Base-by-base conservation (phyloP, 2,113 vertebrate genomes). In the Epinephelus moara region DNA sequence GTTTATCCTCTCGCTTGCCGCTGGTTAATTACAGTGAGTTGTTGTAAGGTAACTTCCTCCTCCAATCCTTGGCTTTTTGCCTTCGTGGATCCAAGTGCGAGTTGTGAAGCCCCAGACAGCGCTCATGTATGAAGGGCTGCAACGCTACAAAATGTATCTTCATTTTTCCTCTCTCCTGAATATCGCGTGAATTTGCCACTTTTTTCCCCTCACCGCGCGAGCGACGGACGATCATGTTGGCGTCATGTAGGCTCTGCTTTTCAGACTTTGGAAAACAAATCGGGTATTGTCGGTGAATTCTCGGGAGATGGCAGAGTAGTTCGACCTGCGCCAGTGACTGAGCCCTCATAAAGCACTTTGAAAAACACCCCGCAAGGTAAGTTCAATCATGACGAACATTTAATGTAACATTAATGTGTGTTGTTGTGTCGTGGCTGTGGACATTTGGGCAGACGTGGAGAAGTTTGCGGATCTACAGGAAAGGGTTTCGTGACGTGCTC, bases 31-130 rank as follows among this genome's bases (percentile, higher is more conserved):
- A 53, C 63, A 52, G 52, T 30, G 72, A 84, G 74, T 95, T 91
- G 94, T 86, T 79, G 85, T 88, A 88, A 90, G 89, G 94, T 92
- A 93, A 95, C 95, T 96, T 96, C 95, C 95, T 96, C 88, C 95
- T 94, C 89, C 89, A 69, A 69, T 76, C 80, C 75, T 45, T 86
- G 84, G 81, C 69, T 89, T 55, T 81, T 73, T 80, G 76, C 88
- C 82, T 83, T 73, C 82, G 60, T 47, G 63, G 72, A 67, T 74
- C 27, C 63, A 57, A 71, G 60, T 64, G 37, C 18, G 57, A 84
- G 57, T 72, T 67, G 66, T n/a, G 64, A 69, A 91, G 79, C 75
- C 23, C 6, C 40, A 49, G 62, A 60, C 75, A 21, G 52, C 0
- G 66, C 52, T 68, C 30, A 63, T 71, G 50, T 62, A 67, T 37